Percentiles rank a stretch among this genome's conserved stretches.
phyloP scores from a whole-genome alignment of 1,140 invertebrate genomes.

The Aphelinus certus region DNA sequence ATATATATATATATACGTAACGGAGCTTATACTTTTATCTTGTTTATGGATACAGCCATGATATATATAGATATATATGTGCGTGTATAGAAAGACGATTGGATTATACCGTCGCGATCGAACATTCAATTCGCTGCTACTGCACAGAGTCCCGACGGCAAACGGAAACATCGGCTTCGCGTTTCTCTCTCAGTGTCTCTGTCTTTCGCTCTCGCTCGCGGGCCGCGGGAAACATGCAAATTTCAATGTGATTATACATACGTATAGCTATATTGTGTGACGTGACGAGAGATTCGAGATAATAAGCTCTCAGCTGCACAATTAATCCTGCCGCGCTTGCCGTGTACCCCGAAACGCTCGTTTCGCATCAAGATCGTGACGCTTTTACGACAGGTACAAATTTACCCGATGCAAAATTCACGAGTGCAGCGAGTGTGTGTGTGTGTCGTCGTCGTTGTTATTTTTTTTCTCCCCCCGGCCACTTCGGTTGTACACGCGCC shows the following conservation, averaged over 20 bases:
- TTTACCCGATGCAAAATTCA: constrained; percentile 15
- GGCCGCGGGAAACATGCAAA: constrained; percentile 19
- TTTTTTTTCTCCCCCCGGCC: too few relatives aligned
- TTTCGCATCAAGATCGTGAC: constrained; percentile 27
- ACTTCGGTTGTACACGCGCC: too few relatives aligned
- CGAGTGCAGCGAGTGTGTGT: constrained; percentile 7
- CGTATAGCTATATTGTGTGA: not conserved
- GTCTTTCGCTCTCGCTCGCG: not conserved
- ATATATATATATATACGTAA: not conserved
- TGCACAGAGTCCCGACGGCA: not conserved
- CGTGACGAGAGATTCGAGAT: constrained; percentile 34
- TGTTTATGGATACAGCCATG: constrained; percentile 22
- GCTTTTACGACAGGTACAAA: constrained; percentile 11
- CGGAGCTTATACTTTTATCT: constrained; percentile 8
- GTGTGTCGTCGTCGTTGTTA: too few relatives aligned
- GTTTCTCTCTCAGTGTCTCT: not conserved
- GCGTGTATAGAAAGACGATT: not conserved
- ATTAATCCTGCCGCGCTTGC: too few relatives aligned
- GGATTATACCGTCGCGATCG: constrained; percentile 19
- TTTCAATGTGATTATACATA: constrained; percentile 37
- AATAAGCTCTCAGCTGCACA: constrained; percentile 12
- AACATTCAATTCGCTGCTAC: constrained; percentile 34
- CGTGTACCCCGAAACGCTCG: not conserved
- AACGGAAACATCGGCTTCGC: too few relatives aligned
- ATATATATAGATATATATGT: constrained; percentile 6